Evolutionary conservation across 2,888 invertebrate genomes (phyloP).

Genomic region (Apamea crenata): DNA sequence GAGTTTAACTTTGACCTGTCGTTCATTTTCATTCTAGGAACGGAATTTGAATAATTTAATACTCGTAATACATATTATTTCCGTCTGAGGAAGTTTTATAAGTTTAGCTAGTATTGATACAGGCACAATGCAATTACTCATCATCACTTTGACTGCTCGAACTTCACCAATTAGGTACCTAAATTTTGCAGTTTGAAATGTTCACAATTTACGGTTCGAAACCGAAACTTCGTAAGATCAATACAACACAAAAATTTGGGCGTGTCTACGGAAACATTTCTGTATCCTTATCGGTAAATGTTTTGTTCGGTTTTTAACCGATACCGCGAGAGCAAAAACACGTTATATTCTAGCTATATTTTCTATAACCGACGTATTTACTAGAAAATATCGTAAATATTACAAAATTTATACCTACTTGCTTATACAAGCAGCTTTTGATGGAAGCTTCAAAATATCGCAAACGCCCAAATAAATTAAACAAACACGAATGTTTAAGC

Average conservation of each 20-base stretch:
- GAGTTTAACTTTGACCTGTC: neutral
- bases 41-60: neutral
- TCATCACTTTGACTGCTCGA: neutral
- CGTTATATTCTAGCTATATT: neutral
- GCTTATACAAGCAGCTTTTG: neutral
- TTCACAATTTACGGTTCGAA: constrained; percentile 18
- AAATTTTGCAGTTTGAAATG: neutral
- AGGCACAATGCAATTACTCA: neutral
- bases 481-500: constrained; percentile 1
- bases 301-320: neutral
- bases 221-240: constrained; percentile 25
- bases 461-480: neutral
- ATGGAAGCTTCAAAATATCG: constrained; percentile 5
- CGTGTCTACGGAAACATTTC: constrained; percentile 19
- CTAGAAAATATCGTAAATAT: neutral
- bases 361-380: neutral
- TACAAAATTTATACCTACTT: neutral
- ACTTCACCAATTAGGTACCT: neutral
- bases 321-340: neutral
- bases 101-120: neutral
- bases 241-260: constrained; percentile 31
- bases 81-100: neutral
- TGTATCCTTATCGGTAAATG: neutral
- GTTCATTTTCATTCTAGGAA: neutral
- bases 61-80: neutral